Percentiles rank a stretch among this genome's conserved stretches.
phyloP scores from a whole-genome alignment of 1,140 invertebrate genomes.

The Adoxophyes honmai region DNA sequence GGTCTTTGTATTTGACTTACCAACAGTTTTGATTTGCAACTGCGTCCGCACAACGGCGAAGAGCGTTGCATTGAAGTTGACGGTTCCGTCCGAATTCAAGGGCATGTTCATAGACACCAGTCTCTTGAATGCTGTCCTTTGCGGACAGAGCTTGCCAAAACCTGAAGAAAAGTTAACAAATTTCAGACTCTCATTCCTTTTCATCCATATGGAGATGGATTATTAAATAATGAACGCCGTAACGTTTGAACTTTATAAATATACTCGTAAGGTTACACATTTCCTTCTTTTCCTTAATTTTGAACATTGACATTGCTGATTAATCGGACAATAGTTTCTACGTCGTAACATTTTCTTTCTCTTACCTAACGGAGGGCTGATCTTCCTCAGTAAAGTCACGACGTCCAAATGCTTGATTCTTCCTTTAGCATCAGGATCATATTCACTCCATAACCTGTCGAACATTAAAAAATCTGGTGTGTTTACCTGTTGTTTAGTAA shows the following conservation, averaged over 20 bases:
- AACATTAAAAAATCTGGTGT: too few species aligned
- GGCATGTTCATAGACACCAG: slow-evolving; percentile 99
- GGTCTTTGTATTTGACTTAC: too few species aligned
- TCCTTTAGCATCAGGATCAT: slow-evolving; percentile 99
- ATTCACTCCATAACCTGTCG: slow-evolving; percentile 95
- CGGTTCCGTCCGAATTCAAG: slow-evolving; percentile 98
- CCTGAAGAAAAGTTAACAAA: slow-evolving; percentile 78
- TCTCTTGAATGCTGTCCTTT: slow-evolving; percentile 98
- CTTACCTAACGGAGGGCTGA: slow-evolving; percentile 93
- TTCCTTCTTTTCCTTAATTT: too few species aligned
- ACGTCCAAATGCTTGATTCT: slow-evolving; percentile 99
- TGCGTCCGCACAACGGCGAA: slow-evolving; percentile 99
- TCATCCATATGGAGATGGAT: too few species aligned
- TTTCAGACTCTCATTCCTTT: too few species aligned
- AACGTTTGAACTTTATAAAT: too few species aligned
- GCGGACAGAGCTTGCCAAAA: slow-evolving; percentile 99
- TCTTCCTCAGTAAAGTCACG: slow-evolving; percentile 97
- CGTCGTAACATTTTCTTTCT: not conserved
- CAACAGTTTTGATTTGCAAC: slow-evolving; percentile 97
- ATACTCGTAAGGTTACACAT: too few species aligned
- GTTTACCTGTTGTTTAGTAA: too few species aligned
- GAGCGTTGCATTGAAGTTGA: slow-evolving; percentile 98
- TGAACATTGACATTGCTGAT: too few species aligned
- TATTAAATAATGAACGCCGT: too few species aligned
- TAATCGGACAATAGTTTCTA: too few species aligned